Evolutionary conservation across 2,797 vertebrate genomes (phyloP), one percentile per base, ranked within the genome.

Genomic region (Scolopax bukidnonensis): DNA sequence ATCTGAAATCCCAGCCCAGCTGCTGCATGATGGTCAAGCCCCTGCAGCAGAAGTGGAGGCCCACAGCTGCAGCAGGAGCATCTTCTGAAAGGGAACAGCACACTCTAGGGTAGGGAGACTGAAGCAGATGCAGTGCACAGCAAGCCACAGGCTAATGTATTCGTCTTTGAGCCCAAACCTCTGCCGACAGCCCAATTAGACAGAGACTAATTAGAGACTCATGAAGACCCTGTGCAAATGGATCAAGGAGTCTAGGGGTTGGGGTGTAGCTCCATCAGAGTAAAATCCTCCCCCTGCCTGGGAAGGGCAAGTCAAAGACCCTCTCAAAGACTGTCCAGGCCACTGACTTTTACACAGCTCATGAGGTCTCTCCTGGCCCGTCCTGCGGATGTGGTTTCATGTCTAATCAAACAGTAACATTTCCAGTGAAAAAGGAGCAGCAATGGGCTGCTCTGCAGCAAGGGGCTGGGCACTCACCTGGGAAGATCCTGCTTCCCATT

Each of bases 61-160:
- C 45, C 27, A 9, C 15, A 16, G 77, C 61, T 84, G 84, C 74
- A 41, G 65, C 74, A 36, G 16, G 2, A 92, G 36, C n/a, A 2
- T 82, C 76, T 95, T 89, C 64, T 77, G 89, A 92, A 93, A 91
- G 93, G 82, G 51, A 95, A 95, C 93, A 97, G 91, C 96, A 95
- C 95, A 96, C 89, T 93, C 91, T 95, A 95, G 91, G 82, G 86
- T 93, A 95, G 77, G 57, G 40, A 96, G 74, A 67, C 73, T 78
- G 92, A 78, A 95, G 89, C 69, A 87, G 84, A 77, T 23, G 48
- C 48, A 77, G 40, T 4, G 45, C 69, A 41, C 76, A 83, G 69
- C 57, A 84, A 90, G 82, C 15, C 69, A 77, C 10, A 13, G 32
- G 69, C 3, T 12, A 8, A 9, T 6, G 33, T 5, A 2, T 15